Conservation (phyloP, 2,797 vertebrate species). For the Poecile montanus region DNA sequence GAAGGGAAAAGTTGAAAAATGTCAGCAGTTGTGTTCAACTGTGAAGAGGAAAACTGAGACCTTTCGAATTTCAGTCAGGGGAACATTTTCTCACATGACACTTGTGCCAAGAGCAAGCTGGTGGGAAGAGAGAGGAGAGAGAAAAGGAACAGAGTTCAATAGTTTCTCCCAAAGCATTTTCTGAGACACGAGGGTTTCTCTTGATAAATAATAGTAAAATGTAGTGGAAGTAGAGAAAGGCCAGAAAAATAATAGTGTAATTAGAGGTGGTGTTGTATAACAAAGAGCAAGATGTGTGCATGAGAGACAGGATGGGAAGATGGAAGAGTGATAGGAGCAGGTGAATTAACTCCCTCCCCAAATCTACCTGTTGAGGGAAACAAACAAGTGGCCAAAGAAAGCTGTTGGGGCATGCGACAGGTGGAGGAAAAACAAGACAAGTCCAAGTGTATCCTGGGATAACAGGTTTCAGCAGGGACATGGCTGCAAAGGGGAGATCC, state of each 20-base stretch:
- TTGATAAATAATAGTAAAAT: not conserved
- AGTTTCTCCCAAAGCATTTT: not conserved
- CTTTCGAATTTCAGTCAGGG: constrained; percentile 4
- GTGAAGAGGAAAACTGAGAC: not conserved
- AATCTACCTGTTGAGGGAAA: not conserved
- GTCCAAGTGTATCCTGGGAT: not conserved
- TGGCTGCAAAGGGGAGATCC: not conserved
- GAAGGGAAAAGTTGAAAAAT: constrained; percentile 10
- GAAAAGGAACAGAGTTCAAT: not conserved
- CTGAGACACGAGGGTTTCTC: not conserved
- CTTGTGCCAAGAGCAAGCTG: constrained; percentile 19
- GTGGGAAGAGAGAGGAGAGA: not conserved
- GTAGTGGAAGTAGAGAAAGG: not conserved
- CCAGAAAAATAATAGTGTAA: not conserved
- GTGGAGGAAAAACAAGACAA: not conserved
- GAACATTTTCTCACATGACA: not conserved
- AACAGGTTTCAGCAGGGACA: not conserved
- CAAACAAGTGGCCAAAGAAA: not conserved
- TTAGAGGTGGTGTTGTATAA: not conserved
- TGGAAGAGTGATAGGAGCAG: not conserved
- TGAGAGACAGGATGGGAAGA: not conserved
- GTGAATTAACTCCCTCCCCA: not conserved
- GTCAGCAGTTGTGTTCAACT: not conserved
- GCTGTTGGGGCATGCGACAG: not conserved
- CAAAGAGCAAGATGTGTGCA: not conserved